Evolutionary conservation across 2,888 invertebrate genomes (phyloP), one percentile per base, ranked within the genome.

Genomic region (Meteorus colon): DNA sequence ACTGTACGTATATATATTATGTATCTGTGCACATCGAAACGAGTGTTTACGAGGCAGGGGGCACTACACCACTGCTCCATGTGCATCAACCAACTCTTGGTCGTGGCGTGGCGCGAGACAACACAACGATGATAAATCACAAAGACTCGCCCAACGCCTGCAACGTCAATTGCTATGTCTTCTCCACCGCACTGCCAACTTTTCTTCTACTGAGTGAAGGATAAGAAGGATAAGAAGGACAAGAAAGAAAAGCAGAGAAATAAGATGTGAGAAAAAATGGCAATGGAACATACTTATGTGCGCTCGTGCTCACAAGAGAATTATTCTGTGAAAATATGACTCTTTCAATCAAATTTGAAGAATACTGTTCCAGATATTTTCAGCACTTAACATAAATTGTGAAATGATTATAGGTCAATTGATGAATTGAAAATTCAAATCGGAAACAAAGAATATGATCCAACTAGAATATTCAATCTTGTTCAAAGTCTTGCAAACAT

Each of bases 31-130:
- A 55, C 55, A 19, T 19, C n/a, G 19, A 5, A 71, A 85, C 84
- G 85, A 82, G 83, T 86, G 85, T 86, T 85, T 82, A 83, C 85
- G 84, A 84, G 81, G 80, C 83, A 81, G 83, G 83, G 82, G 85
- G 82, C 81, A 81, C 73, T 82, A 76, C 80, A 78, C 79, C 75
- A 41, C 78, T 79, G 79, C 77, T 62, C 73, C 73, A 68, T 76
- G 79, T 73, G 78, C 79, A 78, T 80, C 80, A 76, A 72, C 69
- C 73, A 60, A 29, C 27, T 37, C 41, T 27, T 27, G 27, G 59
- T 60, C 60, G 34, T 60, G 59, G 55, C 81, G 41, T 72, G 60
- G 65, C 68, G 69, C 74, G 78, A 80, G 79, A 77, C 78, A 80
- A 82, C 79, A 80, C 19, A 55, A 19, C 55, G 83, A 84, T 82